Conservation (phyloP, 2,888 invertebrate genomes). For the Netelia fuscicornis region DNA sequence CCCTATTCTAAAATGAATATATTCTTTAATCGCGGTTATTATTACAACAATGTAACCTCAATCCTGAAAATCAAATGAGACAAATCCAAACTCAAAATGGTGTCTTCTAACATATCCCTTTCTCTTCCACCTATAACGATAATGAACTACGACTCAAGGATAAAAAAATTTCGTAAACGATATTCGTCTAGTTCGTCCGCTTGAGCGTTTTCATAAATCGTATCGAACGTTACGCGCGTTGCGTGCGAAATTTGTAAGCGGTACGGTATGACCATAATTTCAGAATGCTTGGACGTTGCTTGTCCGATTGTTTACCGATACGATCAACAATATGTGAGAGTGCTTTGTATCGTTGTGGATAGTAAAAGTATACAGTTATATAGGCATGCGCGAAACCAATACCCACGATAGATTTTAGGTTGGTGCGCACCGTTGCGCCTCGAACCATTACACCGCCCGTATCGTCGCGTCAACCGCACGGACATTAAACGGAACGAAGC, state of each 20-base stretch:
- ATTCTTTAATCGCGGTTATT: too few relatives aligned
- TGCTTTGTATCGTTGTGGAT: not conserved
- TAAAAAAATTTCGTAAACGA: not conserved
- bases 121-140: too few relatives aligned
- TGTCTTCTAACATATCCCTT: too few relatives aligned
- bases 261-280: conserved; percentile 1
- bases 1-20: too few relatives aligned
- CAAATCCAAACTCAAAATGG: too few relatives aligned
- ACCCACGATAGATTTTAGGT: conserved; percentile 21
- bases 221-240: conserved; percentile 3
- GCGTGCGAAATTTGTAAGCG: conserved; percentile 1
- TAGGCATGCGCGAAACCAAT: not conserved
- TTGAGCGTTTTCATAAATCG: conserved; percentile 10
- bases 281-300: conserved; percentile 31
- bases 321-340: conserved; percentile 16
- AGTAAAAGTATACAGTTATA: not conserved
- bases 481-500: conserved; percentile 36
- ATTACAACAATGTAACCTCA: too few relatives aligned
- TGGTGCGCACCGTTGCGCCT: conserved; percentile 33
- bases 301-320: conserved; percentile 51
- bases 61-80: too few relatives aligned
- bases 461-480: conserved; percentile 50
- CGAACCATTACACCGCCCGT: conserved; percentile 54
- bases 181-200: not conserved
- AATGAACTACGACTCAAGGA: not conserved